phyloP scores from a whole-genome alignment of 2,888 invertebrate genomes.

The Bembecia ichneumoniformis region DNA sequence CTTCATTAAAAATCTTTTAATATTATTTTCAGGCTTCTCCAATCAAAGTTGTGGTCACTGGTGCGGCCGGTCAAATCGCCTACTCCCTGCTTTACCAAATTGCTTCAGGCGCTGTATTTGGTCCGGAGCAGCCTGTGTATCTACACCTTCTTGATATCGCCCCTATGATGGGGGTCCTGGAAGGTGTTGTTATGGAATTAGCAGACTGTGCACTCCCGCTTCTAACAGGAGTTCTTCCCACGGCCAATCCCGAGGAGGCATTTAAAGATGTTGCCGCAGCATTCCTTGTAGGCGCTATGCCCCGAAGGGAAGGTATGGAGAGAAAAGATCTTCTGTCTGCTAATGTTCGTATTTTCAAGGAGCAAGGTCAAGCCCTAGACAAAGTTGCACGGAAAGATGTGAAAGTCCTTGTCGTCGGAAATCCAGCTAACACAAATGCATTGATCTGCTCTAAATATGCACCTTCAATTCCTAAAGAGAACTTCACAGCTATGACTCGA shows the following conservation, averaged over 20 bases:
- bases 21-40: conserved; percentile 78
- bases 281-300: conserved; percentile 98
- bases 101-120: conserved; percentile 96
- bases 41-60: conserved; percentile 95
- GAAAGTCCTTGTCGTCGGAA: conserved; percentile 97
- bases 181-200: conserved; percentile 98
- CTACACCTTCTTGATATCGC: conserved; percentile 95
- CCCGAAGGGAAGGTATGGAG: conserved; percentile 96
- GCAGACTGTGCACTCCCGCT: conserved; percentile 95
- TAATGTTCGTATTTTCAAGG: conserved; percentile 98
- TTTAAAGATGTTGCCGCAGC: conserved; percentile 97
- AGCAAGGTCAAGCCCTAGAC: conserved; percentile 94
- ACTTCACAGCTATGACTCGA: conserved; percentile 98
- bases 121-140: conserved; percentile 86
- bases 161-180: conserved; percentile 95
- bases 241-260: conserved; percentile 90
- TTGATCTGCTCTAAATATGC: conserved; percentile 95
- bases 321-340: conserved; percentile 97
- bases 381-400: conserved; percentile 91
- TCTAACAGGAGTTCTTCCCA: conserved; percentile 86
- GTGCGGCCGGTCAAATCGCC: conserved; percentile 99
- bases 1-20: too few relatives aligned
- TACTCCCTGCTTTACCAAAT: conserved; percentile 96
- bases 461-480: conserved; percentile 94
- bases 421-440: conserved; percentile 99